Evolutionary conservation across 2,888 invertebrate genomes (phyloP), one percentile per base, ranked within the genome.

Genomic region (Candidula unifasciata): DNA sequence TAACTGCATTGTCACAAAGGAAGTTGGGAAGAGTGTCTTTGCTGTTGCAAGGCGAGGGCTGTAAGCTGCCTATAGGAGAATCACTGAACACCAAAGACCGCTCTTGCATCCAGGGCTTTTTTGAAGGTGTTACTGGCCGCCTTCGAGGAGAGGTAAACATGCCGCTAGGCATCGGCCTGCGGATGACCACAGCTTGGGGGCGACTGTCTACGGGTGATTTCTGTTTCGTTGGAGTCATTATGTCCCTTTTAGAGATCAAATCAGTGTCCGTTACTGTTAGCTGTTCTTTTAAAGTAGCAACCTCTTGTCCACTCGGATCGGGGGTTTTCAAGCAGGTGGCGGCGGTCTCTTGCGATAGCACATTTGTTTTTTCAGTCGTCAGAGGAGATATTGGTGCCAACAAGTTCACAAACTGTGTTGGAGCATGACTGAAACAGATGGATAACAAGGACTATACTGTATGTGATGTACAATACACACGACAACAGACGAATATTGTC

Each of bases 151-250:
- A 87, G 3, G 82, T 82, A 52, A 85, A 87, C 33, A 82, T 80
- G 37, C 86, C 85, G 71, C 84, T 85, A 16, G 86, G 80, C 10
- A 78, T 76, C 0, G 87, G 85, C 33, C 86, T 68, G 6, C 87
- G 86, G 30, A 88, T 86, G 10, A 88, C 86, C 1, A 87, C 88
- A n/a, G 88, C 88, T 52, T 80, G 74, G 21, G 74, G 86, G 10
- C 79, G 73, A 10, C 57, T 54, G 24, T 68, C 79, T 10, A 18
- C 66, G 27, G n/a, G 54, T 3, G 27, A 3, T 16, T 54, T 66
- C 21, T 69, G 16, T 6, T 54, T 71, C 27, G 80, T 71, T 35
- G 80, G 80, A 3, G 69, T 54, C 33, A 5, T 57, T n/a, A 33
- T 33, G 27, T 44, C 44, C n/a, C 37, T 69, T 18, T 69, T 69